phyloP scores from a whole-genome alignment of 2,888 invertebrate species.

The Eilema griseolum region DNA sequence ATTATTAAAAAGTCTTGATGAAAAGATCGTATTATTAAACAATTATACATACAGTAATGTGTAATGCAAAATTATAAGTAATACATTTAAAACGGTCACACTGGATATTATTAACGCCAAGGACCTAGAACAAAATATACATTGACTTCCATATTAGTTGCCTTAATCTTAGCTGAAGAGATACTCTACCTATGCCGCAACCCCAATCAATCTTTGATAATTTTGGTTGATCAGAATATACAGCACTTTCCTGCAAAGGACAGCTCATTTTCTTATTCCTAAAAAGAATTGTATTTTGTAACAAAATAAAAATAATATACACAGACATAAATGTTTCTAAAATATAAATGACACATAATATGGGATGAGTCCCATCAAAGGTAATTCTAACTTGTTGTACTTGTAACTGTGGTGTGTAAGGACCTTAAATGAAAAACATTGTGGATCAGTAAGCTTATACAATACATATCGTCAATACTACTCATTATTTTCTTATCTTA shows the following conservation, averaged over 20 bases:
- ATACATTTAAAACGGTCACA: slow-evolving; percentile 31
- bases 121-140: slow-evolving; percentile 44
- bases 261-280: slow-evolving; percentile 18
- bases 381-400: too few species aligned
- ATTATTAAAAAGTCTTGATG: slow-evolving; percentile 25
- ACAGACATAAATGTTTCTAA: background rate
- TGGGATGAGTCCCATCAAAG: too few species aligned
- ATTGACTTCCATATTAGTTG: slow-evolving; percentile 7
- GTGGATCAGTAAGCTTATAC: background rate
- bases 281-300: background rate
- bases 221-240: slow-evolving; percentile 20
- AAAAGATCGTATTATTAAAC: slow-evolving; percentile 1
- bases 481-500: background rate
- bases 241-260: slow-evolving; percentile 36
- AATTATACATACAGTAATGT: slow-evolving; percentile 6
- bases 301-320: background rate
- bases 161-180: background rate
- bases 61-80: slow-evolving; percentile 4
- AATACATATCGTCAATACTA: background rate
- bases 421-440: background rate
- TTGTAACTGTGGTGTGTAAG: background rate
- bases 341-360: background rate
- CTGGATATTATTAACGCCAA: slow-evolving; percentile 55
- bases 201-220: slow-evolving; percentile 10
- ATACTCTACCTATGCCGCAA: slow-evolving; percentile 3